Evolutionary conservation across 2,888 invertebrate species (phyloP), one percentile per base, ranked within the genome.

Genomic region (Pharmacophagus antenor): DNA sequence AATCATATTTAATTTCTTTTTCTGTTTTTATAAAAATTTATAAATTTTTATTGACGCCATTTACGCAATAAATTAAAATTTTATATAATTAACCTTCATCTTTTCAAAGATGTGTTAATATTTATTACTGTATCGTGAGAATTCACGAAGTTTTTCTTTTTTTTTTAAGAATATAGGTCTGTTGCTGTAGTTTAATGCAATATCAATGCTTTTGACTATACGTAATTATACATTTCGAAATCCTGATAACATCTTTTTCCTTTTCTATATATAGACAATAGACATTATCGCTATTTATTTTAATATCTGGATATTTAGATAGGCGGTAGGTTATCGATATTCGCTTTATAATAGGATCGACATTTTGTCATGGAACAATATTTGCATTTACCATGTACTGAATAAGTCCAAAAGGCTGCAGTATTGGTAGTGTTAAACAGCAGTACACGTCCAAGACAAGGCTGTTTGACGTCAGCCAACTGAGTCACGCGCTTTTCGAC

Each of bases 401-500:
- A 42, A 15, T 42, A 48, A 44, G 48, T 23, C 15, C 31, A 37
- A 58, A 65, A 56, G 62, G 42, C 53, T 63, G 62, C 66, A 56
- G 64, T 64, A 44, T 56, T 56, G 46, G 23, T 55, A 53, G 52
- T 64, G 58, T 63, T 41, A 62, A 66, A 65, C 66, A 60, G 62
- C 56, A 59, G 50, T 63, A 62, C 59, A 59, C 63, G 59, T 65
- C 63, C 65, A 63, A 65, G 52, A 64, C 73, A 72, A 79, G 77
- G 76, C 65, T 76, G 65, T 56, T 72, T 73, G 74, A 80, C 80
- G 82, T 80, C 76, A 74, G 55, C 27, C 17, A n/a, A 64, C 64
- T 66, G 62, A 71, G 76, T 82, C 81, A 83, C 83, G 82, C 76
- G 83, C 73, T 42, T 58, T 53, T 44, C 70, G 77, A 73, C 82